Evolutionary conservation across 2,888 invertebrate genomes (phyloP), one percentile per base, ranked within the genome.

Genomic region (Lamellibrachia columna): DNA sequence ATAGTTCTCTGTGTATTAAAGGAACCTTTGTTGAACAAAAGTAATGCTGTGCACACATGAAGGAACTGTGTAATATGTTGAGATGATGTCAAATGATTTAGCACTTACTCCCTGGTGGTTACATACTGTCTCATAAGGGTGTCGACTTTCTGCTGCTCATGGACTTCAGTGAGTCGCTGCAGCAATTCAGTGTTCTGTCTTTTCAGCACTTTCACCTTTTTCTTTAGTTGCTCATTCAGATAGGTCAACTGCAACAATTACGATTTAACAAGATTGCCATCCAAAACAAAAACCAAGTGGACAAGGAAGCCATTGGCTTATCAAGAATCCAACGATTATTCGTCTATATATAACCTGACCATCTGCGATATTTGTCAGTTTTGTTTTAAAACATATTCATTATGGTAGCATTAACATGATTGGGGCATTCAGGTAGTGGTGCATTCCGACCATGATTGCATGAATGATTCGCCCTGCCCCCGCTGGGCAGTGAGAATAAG

Each of bases 151-250:
- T 75, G 75, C 75, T 75, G 75, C 22, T 75, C 75, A 3, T 75
- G 75, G 22, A 75, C 75, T 6, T 75, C 75, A 6, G 22, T n/a
- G 22, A 75, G 22, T n/a, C n/a, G 75, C 75, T 22, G 75, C 6
- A 75, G 75, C 75, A 75, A 22, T n/a, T 75, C 75, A 22, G 75
- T 6, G 75, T 75, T 75, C 75, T 75, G 75, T 75, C 75, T 75
- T n/a, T 75, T 75, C 75, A 75, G 6, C 75, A 22, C 22, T 22
- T 75, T 75, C 75, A 75, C 75, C 75, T 22, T 22, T 22, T 22
- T 75, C 75, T 75, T 75, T 75, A 75, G 75, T 75, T 75, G 75
- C 22, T 75, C 75, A 75, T 75, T 75, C 75, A 75, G 15, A 75
- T 75, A 15, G 3, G 75, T 75, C 75, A 75, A 75, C 75, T 75